Evolutionary conservation across 2,113 vertebrate species (phyloP).

Genomic region (Forbesichthys papilliferus): DNA sequence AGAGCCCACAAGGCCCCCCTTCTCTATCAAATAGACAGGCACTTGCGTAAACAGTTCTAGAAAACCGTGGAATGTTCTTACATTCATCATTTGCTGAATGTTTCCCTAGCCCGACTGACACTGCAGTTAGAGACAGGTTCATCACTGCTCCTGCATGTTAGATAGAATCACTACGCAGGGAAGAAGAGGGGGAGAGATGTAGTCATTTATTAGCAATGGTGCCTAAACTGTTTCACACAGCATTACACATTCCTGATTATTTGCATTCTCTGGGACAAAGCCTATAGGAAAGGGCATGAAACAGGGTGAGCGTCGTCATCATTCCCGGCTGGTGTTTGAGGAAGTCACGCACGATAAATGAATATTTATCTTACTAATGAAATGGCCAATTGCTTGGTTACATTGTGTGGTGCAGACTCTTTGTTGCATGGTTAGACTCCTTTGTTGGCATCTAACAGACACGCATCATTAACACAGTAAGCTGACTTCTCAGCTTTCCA

Average conservation of each 20-base stretch:
- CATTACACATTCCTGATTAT: conserved; percentile 46
- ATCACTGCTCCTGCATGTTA: conserved; percentile 25
- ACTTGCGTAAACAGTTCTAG: conserved; percentile 54
- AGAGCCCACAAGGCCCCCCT: conserved; percentile 54
- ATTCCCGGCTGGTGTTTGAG: conserved; percentile 58
- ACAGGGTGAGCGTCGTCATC: conserved; percentile 31
- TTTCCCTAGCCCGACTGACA: conserved; percentile 51
- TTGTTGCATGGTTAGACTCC: conserved; percentile 52
- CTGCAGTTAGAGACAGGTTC: conserved; percentile 59
- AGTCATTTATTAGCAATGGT: conserved; percentile 38
- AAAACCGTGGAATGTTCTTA: conserved; percentile 55
- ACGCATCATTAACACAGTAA: conserved; percentile 47
- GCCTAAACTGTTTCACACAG: conserved; percentile 26
- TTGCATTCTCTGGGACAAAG: conserved; percentile 27
- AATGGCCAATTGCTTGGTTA: conserved; percentile 52
- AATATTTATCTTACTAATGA: conserved; percentile 33
- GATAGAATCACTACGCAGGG: conserved; percentile 6
- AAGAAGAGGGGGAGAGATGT: conserved; percentile 22
- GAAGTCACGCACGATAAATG: conserved; percentile 38
- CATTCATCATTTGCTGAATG: conserved; percentile 58
- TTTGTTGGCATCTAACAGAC: conserved; percentile 49
- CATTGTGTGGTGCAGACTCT: conserved; percentile 22
- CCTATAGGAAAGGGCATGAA: conserved; percentile 1
- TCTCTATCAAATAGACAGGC: conserved; percentile 32
- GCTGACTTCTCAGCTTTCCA: conserved; percentile 53